Conservation (phyloP, 2,888 invertebrate species). For the Axea sp. region DNA sequence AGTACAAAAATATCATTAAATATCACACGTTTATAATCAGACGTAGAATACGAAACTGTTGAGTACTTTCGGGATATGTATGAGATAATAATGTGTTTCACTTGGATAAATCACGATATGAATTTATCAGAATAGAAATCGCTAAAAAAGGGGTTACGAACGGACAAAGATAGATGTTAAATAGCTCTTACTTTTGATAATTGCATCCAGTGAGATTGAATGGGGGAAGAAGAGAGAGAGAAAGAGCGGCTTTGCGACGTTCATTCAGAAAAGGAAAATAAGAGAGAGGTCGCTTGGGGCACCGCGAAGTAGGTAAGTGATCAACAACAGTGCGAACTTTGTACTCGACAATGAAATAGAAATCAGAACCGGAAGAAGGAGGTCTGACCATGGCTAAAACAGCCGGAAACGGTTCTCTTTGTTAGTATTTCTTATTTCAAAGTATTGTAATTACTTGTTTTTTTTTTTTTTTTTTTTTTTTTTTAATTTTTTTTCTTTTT, state of each 20-base stretch:
- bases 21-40: slow-evolving; percentile 6
- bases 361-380: slow-evolving; percentile 70
- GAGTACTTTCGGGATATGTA: slow-evolving; percentile 24
- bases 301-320: slow-evolving; percentile 55
- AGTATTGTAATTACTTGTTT: slow-evolving; percentile 16
- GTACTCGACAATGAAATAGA: slow-evolving; percentile 68
- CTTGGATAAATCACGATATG: slow-evolving; percentile 54
- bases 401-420: slow-evolving; percentile 65
- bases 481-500: no score
- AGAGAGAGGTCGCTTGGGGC: slow-evolving; percentile 55
- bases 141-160: slow-evolving; percentile 47
- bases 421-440: slow-evolving; percentile 24
- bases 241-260: slow-evolving; percentile 49
- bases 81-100: slow-evolving; percentile 52
- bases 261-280: slow-evolving; percentile 54
- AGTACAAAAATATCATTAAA: not conserved
- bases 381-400: slow-evolving; percentile 62
- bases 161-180: slow-evolving; percentile 57
- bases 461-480: no score
- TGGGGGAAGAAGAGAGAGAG: slow-evolving; percentile 32
- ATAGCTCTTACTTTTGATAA: slow-evolving; percentile 62
- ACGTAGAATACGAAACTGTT: not conserved
- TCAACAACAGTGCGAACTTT: slow-evolving; percentile 59
- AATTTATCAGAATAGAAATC: slow-evolving; percentile 57
- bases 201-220: slow-evolving; percentile 31